Evolutionary conservation across 2,797 vertebrate species (phyloP), one percentile per base, ranked within the genome.

Genomic region (Heterohyrax brucei): DNA sequence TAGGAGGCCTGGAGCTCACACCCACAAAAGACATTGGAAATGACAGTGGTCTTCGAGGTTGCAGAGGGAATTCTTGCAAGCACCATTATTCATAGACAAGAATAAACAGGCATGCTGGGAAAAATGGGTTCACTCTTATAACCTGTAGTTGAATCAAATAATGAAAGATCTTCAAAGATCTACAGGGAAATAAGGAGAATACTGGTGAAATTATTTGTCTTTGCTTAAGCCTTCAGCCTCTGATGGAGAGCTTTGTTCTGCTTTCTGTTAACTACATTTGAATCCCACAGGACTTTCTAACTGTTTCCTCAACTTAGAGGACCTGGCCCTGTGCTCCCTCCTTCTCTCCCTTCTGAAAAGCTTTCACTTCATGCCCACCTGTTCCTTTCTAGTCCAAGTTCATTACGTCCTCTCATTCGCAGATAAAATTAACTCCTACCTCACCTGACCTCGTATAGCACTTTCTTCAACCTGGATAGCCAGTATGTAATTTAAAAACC

Each of bases 111-210:
- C 16, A 68, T 48, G 12, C 8, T 21, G 14, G 39, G 50, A 53
- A 77, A 68, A 66, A 73, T 9, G 30, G 33, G 39, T 46, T 84
- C 44, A 21, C 87, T 76, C 80, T 91, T 82, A 92, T 61, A 75
- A 86, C 48, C 78, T 30, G 64, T 30, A 76, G 12, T 9, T 91
- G 70, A 76, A 87, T 70, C 77, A 84, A 80, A 83, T 88, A 84
- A 81, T 95, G 80, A 91, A 87, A 84, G 64, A 77, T 48, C 28
- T 30, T 83, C 78, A 94, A 14, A 95, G 64, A 84, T 53, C 95
- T 90, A 2, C 24, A 76, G 93, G 92, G 82, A 96, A 94, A 91
- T 91, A 96, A 93, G 33, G 24, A 61, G 6, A 44, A 89, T 91
- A 21, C 56, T 91, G 77, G 77, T 39, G 89, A 89, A 89, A 81